Base-by-base conservation (phyloP, 2,797 vertebrate species). In the Rhinatrema bivittatum region DNA sequence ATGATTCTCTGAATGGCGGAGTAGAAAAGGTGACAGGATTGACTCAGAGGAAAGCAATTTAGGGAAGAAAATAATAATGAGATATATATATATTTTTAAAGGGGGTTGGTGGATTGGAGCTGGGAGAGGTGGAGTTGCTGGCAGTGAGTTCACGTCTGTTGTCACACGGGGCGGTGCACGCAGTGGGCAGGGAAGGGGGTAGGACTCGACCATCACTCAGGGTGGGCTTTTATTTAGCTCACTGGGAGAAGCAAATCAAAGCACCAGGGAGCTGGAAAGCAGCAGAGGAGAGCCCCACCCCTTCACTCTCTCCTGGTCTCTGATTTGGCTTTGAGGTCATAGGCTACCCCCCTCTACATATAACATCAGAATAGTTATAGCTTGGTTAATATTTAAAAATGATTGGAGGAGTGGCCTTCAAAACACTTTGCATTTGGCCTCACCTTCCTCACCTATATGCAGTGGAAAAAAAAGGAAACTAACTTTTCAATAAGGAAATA, bases 1-100 rank as follows among this genome's bases (percentile, higher is more conserved):
- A 53, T 56, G 10, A 67, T 50, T 56, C 78, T 61, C 74, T 59
- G 68, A 87, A 82, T 82, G 86, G 81, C 70, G 64, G 78, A 79
- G 65, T 74, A 41, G 58, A 26, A 56, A 27, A 60, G 64, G 79
- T 73, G 84, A 72, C 74, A 42, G 76, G 69, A 66, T 63, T 62
- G 70, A 71, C 70, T 77, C 43, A 61, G 51, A 60, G 28, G 9
- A 18, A 32, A 8, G 39, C 35, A 4, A n/a, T n/a, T n/a, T n/a
- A n/a, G n/a, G n/a, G n/a, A n/a, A 39, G 39, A 59, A 73, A 46
- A 42, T 34, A 39, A 63, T 52, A n/a, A n/a, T n/a, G n/a, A n/a
- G n/a, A n/a, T n/a, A n/a, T n/a, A n/a, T n/a, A n/a, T n/a, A n/a
- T n/a, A n/a, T n/a, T n/a, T n/a, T n/a, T n/a, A n/a, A n/a, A n/a